Evolutionary conservation across 2,888 invertebrate genomes (phyloP), one percentile per base, ranked within the genome.

Genomic region (Protodeltote pygarga): DNA sequence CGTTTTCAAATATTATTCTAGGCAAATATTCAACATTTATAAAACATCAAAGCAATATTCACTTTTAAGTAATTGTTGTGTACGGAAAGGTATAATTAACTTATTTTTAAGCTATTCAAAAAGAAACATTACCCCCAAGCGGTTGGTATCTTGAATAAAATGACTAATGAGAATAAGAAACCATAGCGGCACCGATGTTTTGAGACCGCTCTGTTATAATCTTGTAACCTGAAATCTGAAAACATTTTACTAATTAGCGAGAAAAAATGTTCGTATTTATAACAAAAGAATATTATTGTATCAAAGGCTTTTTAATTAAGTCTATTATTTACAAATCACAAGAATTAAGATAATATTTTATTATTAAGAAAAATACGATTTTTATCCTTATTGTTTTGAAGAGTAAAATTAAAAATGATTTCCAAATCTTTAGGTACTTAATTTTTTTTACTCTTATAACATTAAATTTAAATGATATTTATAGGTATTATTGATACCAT

Each of bases 141-240:
- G 49, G 52, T 57, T 57, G 63, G 35, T 61, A 75, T 69, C 51
- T 74, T 76, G 44, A 77, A 71, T 62, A 82, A 73, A 73, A 79
- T 65, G 11, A 84, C 65, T 71, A 87, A 79, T 62, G 73, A 76
- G 50, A 85, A 78, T 68, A 83, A 77, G 80, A 81, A 76, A 49
- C 64, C 57, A 62, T 60, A 73, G 68, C 73, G 67, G 63, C 72
- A 75, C 46, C 64, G 75, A 73, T 78, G 65, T 75, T 69, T 74
- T 44, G 85, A 71, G 45, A 62, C 71, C 16, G 81, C 89, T 52
- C 72, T 71, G 79, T 86, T 90, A 83, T 83, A 89, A 77, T 91
- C 90, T 84, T 92, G 91, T 84, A 92, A 81, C 73, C 91, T 88
- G 86, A 91, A 92, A 90, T 92, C 91, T 92, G 68, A 85, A 85